A percentile compares a stretch with the other conserved stretches of the same genome.
Evolutionary conservation across 2,113 vertebrate genomes (phyloP).

Genomic region (Catharus bicknelli): DNA sequence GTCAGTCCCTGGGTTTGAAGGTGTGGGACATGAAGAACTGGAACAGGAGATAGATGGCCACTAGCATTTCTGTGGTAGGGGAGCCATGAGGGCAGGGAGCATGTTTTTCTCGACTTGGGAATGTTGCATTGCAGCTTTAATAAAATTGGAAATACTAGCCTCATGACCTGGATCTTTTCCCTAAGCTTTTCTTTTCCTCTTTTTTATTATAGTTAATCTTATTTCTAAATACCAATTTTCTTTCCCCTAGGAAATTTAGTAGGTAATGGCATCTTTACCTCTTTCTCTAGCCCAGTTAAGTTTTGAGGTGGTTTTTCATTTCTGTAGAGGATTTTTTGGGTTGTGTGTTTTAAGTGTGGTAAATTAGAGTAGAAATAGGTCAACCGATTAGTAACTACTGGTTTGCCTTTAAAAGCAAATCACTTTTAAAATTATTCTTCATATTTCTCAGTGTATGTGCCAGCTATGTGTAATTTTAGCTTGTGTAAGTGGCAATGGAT

Average conservation of each 20-base stretch:
- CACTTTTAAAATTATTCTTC: conserved; percentile 15
- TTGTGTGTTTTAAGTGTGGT: not conserved
- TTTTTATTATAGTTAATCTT: conserved; percentile 18
- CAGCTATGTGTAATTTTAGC: conserved; percentile 46
- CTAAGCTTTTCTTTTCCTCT: conserved; percentile 9
- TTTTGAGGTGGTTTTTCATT: conserved; percentile 19
- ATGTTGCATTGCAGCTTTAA: not conserved
- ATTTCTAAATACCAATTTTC: not conserved
- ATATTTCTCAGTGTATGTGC: conserved; percentile 15
- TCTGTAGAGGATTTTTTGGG: not conserved
- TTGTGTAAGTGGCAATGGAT: conserved; percentile 21
- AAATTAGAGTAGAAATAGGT: conserved; percentile 45
- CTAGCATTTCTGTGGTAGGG: not conserved
- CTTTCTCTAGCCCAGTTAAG: conserved; percentile 9
- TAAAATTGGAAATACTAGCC: conserved; percentile 13
- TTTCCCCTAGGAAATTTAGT: not conserved
- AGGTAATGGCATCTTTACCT: not conserved
- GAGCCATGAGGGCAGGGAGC: not conserved
- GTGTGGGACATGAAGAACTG: not conserved
- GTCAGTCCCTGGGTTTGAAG: not conserved
- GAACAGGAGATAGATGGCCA: not conserved
- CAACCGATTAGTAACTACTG: not conserved
- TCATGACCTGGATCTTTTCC: not conserved
- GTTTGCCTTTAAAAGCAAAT: conserved; percentile 50
- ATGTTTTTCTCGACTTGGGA: not conserved